A percentile compares a stretch with the other conserved stretches of the same genome.
phyloP scores from a whole-genome alignment of 2,113 vertebrate genomes.

The Chloropsis hardwickii region DNA sequence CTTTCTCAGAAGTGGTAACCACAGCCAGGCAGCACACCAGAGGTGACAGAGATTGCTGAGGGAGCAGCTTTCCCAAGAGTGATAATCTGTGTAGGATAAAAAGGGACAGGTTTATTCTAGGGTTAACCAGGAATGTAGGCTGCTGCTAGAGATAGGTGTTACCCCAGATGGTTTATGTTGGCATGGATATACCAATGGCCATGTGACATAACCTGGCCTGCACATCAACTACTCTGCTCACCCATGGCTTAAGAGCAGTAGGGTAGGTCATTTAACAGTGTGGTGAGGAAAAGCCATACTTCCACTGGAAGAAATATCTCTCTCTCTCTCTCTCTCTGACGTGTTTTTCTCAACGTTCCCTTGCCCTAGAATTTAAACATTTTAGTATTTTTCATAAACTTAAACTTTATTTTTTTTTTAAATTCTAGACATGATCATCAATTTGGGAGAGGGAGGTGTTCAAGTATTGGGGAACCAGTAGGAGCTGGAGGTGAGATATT shows the following conservation, averaged over 20 bases:
- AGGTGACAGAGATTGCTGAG: neutral
- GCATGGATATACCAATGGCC: neutral
- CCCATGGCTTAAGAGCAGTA: neutral
- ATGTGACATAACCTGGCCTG: neutral
- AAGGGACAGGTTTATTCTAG: neutral
- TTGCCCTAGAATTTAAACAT: neutral
- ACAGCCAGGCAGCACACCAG: neutral
- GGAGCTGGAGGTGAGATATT: neutral
- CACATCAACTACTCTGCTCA: neutral
- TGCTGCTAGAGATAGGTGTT: neutral
- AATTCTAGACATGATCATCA: neutral
- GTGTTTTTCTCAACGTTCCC: neutral
- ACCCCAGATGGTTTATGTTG: neutral
- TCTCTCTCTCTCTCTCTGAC: neutral
- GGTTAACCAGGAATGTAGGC: neutral
- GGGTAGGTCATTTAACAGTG: neutral
- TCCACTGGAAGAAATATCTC: neutral
- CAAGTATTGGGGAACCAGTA: neutral
- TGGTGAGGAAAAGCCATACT: neutral
- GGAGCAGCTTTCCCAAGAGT: neutral
- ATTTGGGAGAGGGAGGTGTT: rapidly evolving
- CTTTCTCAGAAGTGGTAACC: neutral
- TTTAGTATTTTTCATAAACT: neutral
- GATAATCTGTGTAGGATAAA: neutral
- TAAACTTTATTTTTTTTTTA: neutral